phyloP scores from a whole-genome alignment of 2,113 vertebrate species.

The Gymnobelideus leadbeateri region DNA sequence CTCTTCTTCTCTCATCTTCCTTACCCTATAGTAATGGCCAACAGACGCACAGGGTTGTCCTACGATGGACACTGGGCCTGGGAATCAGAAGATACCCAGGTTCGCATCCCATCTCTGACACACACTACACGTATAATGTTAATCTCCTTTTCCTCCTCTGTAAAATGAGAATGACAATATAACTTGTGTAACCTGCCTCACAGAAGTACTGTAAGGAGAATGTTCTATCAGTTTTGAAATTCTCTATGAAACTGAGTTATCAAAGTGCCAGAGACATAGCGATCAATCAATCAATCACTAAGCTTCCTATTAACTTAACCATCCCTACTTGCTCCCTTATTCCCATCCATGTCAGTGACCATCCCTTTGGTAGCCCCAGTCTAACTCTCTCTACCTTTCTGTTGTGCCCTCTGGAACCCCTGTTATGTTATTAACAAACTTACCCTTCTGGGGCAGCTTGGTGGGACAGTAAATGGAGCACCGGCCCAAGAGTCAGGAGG shows the following conservation, averaged over 20 bases:
- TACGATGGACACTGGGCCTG: neutral
- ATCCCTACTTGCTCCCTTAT: neutral
- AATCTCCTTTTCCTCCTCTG: neutral
- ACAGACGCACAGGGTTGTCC: neutral
- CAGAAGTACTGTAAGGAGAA: neutral
- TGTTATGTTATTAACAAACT: neutral
- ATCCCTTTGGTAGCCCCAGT: neutral
- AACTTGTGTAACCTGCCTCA: neutral
- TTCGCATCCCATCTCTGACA: neutral
- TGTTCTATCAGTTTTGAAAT: neutral
- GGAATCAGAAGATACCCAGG: neutral
- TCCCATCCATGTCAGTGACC: neutral
- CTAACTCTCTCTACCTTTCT: neutral
- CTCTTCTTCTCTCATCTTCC: neutral
- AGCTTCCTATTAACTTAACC: neutral
- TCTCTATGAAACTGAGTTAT: neutral
- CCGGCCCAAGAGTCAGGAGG: too few species aligned
- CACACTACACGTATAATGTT: neutral
- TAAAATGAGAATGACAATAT: neutral
- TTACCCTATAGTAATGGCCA: neutral
- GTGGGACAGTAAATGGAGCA: too few species aligned
- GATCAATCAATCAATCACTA: neutral
- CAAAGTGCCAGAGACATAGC: neutral
- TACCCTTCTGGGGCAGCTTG: too few species aligned
- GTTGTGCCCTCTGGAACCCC: neutral